Percentiles rank a stretch among this genome's conserved stretches.
Evolutionary conservation across 1,140 invertebrate genomes (phyloP).

Genomic region (Drosophila mauritiana): DNA sequence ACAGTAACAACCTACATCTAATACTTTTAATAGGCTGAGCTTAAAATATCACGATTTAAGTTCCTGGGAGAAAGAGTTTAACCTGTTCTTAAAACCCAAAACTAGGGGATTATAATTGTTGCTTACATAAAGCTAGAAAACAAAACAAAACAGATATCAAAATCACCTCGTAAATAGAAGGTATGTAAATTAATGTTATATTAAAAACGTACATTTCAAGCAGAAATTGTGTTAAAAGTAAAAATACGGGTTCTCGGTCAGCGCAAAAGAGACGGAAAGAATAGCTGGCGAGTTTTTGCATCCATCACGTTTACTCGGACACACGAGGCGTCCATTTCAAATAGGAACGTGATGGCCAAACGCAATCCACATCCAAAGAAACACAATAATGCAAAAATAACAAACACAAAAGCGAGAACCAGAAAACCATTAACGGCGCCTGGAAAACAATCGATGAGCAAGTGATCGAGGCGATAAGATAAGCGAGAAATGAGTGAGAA

Average conservation of each 20-base stretch:
- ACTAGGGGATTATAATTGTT: too few species aligned
- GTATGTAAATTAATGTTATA: too few species aligned
- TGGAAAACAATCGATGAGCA: conserved; percentile 42
- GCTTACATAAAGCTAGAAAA: too few species aligned
- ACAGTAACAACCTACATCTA: conserved; percentile 10
- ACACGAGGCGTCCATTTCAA: conserved; percentile 81
- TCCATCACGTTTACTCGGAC: conserved; percentile 81
- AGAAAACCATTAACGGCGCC: conserved; percentile 28
- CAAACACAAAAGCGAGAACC: conserved; percentile 21
- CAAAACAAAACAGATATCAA: too few species aligned
- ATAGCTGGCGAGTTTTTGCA: conserved; percentile 39
- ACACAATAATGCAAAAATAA: conserved; percentile 38
- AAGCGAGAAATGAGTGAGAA: conserved; percentile 31
- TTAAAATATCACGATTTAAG: background rate
- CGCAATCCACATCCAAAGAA: conserved; percentile 8
- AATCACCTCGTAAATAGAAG: too few species aligned
- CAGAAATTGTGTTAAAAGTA: background rate
- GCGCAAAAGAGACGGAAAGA: background rate
- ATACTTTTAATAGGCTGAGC: background rate
- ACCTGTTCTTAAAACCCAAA: too few species aligned
- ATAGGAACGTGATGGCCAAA: conserved; percentile 55
- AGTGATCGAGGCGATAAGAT: conserved; percentile 46
- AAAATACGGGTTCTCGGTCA: background rate
- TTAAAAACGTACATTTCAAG: too few species aligned
- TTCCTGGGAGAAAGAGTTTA: too few species aligned